These are phyloP conservation scores for Salarias fasciatus DNA, from an alignment of 2,797 vertebrate species.

Conservation along the genomic window DNA sequence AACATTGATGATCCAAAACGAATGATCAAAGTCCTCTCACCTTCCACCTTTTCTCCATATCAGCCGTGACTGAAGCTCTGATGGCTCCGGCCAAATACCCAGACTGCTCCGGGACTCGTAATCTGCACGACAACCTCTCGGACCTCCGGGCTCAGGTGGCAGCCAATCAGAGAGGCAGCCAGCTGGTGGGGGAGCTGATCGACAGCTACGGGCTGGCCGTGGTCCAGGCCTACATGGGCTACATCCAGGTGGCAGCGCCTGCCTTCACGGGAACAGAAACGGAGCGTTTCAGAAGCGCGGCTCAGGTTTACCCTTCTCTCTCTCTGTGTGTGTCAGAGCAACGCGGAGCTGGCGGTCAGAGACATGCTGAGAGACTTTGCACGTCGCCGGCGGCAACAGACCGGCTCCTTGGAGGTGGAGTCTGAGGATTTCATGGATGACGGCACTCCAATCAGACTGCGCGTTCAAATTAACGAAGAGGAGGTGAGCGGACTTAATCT, in stretches of 20 bases:
- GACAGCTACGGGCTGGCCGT: conserved; percentile 86
- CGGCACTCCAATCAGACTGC: conserved; percentile 87
- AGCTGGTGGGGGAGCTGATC: conserved; percentile 91
- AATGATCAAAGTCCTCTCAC: too few relatives aligned
- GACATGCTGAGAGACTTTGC: conserved; percentile 92
- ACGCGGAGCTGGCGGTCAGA: conserved; percentile 90
- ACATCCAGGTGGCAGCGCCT: conserved; percentile 85
- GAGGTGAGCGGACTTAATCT: conserved; percentile 76
- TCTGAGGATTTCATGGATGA: conserved; percentile 93
- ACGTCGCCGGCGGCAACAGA: conserved; percentile 64
- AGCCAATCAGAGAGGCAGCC: conserved; percentile 94
- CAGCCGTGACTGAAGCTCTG: conserved; percentile 89
- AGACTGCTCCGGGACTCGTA: conserved; percentile 90
- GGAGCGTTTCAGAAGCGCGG: too few relatives aligned
- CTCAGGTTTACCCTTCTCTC: too few relatives aligned
- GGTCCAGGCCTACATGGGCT: conserved; percentile 95
- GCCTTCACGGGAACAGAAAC: too few relatives aligned
- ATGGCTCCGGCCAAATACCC: conserved; percentile 87
- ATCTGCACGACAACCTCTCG: conserved; percentile 93
- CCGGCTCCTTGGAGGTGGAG: conserved; percentile 82
- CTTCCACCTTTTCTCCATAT: conserved; percentile 22
- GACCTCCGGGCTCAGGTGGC: conserved; percentile 95
- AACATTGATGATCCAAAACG: too few relatives aligned
- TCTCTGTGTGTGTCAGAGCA: conserved; percentile 80
- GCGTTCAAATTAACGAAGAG: conserved; percentile 85